Percentiles rank a stretch among this genome's conserved stretches.
phyloP scores from a whole-genome alignment of 2,113 vertebrate genomes.

The Heterotilapia buettikoferi region DNA sequence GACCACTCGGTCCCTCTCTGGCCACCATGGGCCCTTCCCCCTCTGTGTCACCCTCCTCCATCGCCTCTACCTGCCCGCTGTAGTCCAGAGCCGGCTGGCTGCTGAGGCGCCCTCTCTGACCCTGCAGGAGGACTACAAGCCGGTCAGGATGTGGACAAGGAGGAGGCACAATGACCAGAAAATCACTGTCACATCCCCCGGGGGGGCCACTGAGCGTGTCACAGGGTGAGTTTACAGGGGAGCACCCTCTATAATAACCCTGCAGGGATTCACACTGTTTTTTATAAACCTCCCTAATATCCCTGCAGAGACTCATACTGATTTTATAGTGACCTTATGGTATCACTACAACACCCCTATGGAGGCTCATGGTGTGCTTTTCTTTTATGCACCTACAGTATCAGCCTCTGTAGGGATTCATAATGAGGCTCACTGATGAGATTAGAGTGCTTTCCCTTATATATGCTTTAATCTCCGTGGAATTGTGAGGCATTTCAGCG shows the following conservation, averaged over 20 bases:
- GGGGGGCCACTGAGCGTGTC: not conserved
- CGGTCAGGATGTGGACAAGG: conserved; percentile 19
- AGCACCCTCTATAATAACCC: not conserved
- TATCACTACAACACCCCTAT: not conserved
- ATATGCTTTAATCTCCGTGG: not conserved
- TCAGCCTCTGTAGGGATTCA: not conserved
- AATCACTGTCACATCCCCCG: not conserved
- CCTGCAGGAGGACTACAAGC: conserved; percentile 31
- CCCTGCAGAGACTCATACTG: not conserved
- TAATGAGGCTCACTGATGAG: not conserved
- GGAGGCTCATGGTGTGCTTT: not conserved
- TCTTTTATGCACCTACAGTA: not conserved
- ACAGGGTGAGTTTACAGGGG: not conserved
- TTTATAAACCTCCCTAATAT: not conserved
- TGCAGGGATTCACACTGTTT: not conserved
- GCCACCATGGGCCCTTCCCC: conserved; percentile 41
- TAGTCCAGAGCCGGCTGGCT: conserved; percentile 23
- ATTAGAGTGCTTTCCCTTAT: not conserved
- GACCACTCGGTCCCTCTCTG: conserved; percentile 40
- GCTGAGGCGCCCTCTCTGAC: conserved; percentile 40
- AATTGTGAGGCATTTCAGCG: not conserved
- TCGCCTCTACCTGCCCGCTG: conserved; percentile 2
- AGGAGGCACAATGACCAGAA: not conserved
- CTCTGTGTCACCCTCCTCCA: conserved; percentile 55
- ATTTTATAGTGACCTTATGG: not conserved